phyloP scores from a whole-genome alignment of 2,888 invertebrate genomes.

The Ectemnius continuus region DNA sequence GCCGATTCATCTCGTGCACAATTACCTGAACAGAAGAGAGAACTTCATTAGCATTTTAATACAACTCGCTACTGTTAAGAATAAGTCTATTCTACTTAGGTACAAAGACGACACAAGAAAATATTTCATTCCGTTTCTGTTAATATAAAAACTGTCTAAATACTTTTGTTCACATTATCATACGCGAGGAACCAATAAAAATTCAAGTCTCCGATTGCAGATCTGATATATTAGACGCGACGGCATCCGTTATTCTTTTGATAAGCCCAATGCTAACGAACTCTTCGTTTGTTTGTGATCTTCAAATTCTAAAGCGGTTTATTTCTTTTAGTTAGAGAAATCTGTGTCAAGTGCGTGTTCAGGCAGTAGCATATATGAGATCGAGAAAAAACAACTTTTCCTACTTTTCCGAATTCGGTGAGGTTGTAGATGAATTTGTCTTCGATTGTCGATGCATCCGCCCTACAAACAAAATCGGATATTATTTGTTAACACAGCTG shows the following conservation, averaged over 20 bases:
- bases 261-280: too few species aligned
- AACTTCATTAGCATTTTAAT: neutral
- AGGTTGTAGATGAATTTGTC: slow-evolving; percentile 70
- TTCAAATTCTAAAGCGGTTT: too few species aligned
- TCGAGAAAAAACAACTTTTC: slow-evolving; percentile 7
- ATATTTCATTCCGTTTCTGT: neutral
- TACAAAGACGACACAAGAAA: neutral
- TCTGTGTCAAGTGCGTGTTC: too few species aligned
- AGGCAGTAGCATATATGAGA: too few species aligned
- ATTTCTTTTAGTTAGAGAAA: too few species aligned
- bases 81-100: neutral
- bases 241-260: too few species aligned
- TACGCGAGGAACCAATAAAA: too few species aligned
- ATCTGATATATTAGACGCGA: too few species aligned
- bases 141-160: too few species aligned
- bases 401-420: slow-evolving; percentile 77
- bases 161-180: too few species aligned
- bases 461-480: slow-evolving; percentile 66
- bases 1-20: slow-evolving; percentile 82
- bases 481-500: neutral
- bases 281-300: too few species aligned
- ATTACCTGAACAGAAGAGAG: slow-evolving; percentile 75
- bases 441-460: slow-evolving; percentile 74
- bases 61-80: neutral
- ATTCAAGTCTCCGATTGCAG: too few species aligned